Base-by-base conservation (phyloP, 2,113 vertebrate genomes). In the Symphodus melops region DNA sequence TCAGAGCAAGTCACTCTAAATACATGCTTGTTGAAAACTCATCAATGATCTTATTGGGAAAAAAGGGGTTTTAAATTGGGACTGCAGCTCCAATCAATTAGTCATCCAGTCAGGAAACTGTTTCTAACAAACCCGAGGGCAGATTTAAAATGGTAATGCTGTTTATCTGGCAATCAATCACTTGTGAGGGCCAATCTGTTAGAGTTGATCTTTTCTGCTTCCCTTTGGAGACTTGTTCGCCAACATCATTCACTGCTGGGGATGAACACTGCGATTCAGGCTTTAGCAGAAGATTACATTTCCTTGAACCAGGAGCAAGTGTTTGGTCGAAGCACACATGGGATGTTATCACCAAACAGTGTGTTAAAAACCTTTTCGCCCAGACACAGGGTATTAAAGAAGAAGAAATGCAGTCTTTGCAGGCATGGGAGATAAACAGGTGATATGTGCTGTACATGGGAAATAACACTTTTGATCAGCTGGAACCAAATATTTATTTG, bases 141-240 rank as follows among this genome's bases (percentile, higher is more conserved):
- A 78, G 71, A 88, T 79, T 75, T 75, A 68, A 88, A 91, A 71
- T 70, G 80, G 51, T 77, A 87, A 84, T 86, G 85, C 65, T 85
- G 75, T 89, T 89, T 90, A 88, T 71, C 67, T 82, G 62, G 70
- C 68, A 80, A 89, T 85, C 83, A 79, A 82, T 90, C 75, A 77
- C 66, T 72, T 72, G 61, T 41, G 68, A 54, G 20, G 55, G 33
- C 46, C 72, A 77, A 81, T 91, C 79, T 71, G 80, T 75, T 63
- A 33, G 37, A 66, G 58, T 70, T 84, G 69, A 81, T 84, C 79
- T 78, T 76, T 66, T 16, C 54, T 56, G 25, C 72, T 69, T 33
- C 72, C 74, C 72, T 72, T 48, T 51, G 37, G 85, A 83, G 72
- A 75, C 72, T 59, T 52, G 67, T 53, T 70, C 73, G 64, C 8